Base-by-base conservation (phyloP, 2,113 vertebrate genomes). In the Malaclemys terrapin region DNA sequence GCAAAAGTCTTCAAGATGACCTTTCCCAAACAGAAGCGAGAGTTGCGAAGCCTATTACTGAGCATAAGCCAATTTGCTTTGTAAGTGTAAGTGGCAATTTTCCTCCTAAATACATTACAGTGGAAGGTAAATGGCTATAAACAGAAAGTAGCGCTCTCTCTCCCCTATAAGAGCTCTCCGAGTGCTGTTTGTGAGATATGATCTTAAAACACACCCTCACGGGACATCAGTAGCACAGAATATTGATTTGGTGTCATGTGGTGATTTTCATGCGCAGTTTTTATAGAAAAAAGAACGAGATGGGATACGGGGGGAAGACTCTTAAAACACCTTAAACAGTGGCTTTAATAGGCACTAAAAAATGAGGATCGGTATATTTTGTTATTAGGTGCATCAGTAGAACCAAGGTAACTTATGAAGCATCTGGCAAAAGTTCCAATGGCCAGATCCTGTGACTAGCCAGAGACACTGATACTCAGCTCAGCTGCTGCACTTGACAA, bases 21-120 rank as follows among this genome's bases (percentile, higher is more conserved):
- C 98, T 98, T 98, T 98, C 97, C 94, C 96, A 91, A 95, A 94
- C 93, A 91, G 98, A 97, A 54, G 50, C 76, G 53, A 91, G 90
- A 89, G 75, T 72, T 89, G 93, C 92, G 94, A 96, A 98, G 97
- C 92, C 97, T 93, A 95, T 98, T 97, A 97, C 86, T 52, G 91
- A 76, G 76, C 89, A 69, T 93, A 90, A 98, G 95, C 97, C 97
- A 97, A 98, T 98, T 98, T 98, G 95, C 98, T 98, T 89, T 95
- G 97, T 97, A 97, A 97, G 96, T 95, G 90, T 97, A 98, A 98
- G 97, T 95, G 95, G 95, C 97, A 96, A 98, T 98, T 98, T 98
- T 96, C 96, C 91, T 96, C 92, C 98, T 98, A 98, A 98, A 98
- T 96, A 98, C 96, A 91, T 97, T 95, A 95, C 88, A 81, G 88